These are phyloP conservation scores for Eulemur rufifrons DNA, from an alignment of 2,113 vertebrate species.

Conservation along the genomic window DNA sequence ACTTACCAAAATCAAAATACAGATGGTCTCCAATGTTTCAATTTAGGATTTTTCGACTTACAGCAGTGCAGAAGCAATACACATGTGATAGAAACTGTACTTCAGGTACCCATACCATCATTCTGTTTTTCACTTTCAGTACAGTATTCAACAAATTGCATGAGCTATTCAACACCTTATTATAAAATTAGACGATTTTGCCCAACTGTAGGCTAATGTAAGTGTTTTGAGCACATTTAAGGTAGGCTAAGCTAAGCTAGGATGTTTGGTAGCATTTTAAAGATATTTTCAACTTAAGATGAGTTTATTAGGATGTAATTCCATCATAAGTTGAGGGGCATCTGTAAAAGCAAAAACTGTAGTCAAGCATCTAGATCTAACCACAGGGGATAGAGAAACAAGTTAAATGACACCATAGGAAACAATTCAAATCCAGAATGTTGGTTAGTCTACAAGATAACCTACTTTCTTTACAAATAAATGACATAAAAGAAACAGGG, in stretches of 20 bases:
- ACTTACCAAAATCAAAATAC: slow-evolving; percentile 11
- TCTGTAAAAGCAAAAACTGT: background rate
- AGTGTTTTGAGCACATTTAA: background rate
- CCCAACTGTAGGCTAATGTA: background rate
- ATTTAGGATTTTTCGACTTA: too few relatives aligned
- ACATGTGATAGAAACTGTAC: too few relatives aligned
- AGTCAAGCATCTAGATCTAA: background rate
- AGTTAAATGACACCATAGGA: background rate
- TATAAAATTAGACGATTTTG: background rate
- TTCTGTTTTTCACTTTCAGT: background rate
- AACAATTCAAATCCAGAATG: background rate
- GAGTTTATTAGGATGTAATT: background rate
- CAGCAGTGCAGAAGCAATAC: background rate
- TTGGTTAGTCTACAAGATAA: background rate
- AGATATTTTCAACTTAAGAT: background rate
- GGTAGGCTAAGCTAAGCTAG: background rate
- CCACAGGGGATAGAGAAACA: background rate
- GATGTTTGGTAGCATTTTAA: background rate
- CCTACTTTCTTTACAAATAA: background rate
- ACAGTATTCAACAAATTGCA: background rate
- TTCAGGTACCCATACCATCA: background rate
- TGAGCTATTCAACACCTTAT: background rate
- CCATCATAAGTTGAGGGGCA: background rate
- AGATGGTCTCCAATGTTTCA: too few relatives aligned
- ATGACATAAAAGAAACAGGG: background rate